Conservation (phyloP, 2,113 vertebrate species). For the Podocnemis expansa region DNA sequence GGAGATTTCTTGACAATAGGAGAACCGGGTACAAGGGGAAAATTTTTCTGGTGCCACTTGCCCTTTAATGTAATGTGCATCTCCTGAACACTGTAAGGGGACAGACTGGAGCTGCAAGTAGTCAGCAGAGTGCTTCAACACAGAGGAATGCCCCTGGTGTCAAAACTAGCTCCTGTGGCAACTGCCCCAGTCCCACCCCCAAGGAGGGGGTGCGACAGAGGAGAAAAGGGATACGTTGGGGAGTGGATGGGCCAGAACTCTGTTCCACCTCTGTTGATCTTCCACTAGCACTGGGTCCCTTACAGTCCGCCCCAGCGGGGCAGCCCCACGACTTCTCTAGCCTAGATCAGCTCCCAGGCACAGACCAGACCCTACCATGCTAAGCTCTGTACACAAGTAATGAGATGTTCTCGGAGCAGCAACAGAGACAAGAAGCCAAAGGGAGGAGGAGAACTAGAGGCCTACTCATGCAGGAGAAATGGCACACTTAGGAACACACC, state of each 20-base stretch:
- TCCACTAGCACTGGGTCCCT: background rate
- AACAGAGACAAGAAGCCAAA: fast-evolving
- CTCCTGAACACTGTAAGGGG: background rate
- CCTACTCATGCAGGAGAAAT: background rate
- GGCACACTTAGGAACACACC: background rate
- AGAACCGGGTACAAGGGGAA: background rate
- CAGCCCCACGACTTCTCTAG: background rate
- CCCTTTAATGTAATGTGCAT: background rate
- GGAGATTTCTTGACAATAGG: background rate
- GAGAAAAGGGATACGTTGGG: background rate
- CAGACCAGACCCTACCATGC: background rate
- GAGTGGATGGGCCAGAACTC: too few species aligned
- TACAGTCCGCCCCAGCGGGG: background rate
- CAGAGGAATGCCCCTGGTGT: background rate
- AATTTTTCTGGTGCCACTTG: background rate
- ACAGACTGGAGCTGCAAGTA: background rate
- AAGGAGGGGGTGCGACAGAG: background rate
- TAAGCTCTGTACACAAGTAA: background rate
- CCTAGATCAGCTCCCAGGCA: background rate
- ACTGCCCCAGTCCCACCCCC: background rate
- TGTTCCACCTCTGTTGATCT: background rate
- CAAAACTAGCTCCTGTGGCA: background rate
- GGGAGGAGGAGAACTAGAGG: background rate
- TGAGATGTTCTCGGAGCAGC: background rate
- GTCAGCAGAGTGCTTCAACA: background rate